Evolutionary conservation across 23 tunicate species (phyloP), one percentile per base, ranked within the genome.

Genomic region (Corella eumyota): DNA sequence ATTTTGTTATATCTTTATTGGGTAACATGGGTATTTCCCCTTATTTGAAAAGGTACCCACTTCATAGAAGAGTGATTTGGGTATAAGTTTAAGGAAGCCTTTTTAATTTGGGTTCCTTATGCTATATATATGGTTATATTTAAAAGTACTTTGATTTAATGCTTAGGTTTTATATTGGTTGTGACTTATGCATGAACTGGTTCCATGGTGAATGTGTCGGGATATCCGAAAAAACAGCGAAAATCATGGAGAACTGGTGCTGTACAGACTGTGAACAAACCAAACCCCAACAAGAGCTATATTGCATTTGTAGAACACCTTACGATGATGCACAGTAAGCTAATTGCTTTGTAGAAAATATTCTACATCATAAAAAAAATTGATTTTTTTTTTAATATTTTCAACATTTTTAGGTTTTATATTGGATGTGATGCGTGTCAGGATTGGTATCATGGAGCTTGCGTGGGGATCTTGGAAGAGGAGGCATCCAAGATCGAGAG

Each of bases 341-440:
- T 17, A 23, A 0, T 22, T 19, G 25, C 26, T 61, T 34, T 58
- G 34, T 58, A 5, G 6, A n/a, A 27, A 36, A 52, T 52, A 20
- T 20, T 20, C 15, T 40, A 40, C 48, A 9, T 40, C 11, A 15
- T 40, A 15, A 15, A 40, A 9, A 15, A 9, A 9, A 40, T 40
- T 11, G 11, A 9, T 40, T 9, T 40, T 15, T 15, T 40, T 11
- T 40, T 9, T 40, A 15, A 9, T 9, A 40, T 15, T 40, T 40
- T 40, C 13, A 9, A 15, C 11, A 9, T 68, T 11, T 68, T 29
- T 54, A 88, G 96, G 60, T 88, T 78, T 40, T 88, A 88, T 66
- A 88, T 88, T 54, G 96, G 96, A 7, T 88, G 96, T 54, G 96
- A 88, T 68, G 50, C 72, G 11, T 88, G 96, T 63, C 96, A 88